Evolutionary conservation across 2,888 invertebrate species (phyloP).

Genomic region (Lycia hirtaria): DNA sequence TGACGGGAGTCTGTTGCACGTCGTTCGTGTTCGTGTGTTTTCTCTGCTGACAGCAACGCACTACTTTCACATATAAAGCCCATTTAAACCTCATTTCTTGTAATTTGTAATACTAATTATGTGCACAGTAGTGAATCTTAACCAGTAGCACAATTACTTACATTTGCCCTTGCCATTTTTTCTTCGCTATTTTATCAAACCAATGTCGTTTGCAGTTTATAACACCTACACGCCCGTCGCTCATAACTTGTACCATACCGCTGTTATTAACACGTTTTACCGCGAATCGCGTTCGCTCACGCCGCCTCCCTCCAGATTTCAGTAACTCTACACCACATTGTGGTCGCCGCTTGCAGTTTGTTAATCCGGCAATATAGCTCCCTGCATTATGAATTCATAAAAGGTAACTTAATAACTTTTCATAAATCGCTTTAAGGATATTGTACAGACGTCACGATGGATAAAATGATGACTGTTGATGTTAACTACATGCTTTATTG

Average conservation of each 20-base stretch:
- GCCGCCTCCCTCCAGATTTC: conserved; percentile 29
- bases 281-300: conserved; percentile 66
- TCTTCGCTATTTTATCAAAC: too few species aligned
- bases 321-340: conserved; percentile 48
- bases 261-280: conserved; percentile 72
- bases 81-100: too few species aligned
- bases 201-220: too few species aligned
- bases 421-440: conserved; percentile 28
- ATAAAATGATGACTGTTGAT: conserved; percentile 5
- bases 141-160: too few species aligned
- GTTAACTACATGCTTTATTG: not conserved
- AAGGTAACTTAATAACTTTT: conserved; percentile 32
- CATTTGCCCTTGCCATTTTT: too few species aligned
- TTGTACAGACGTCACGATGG: conserved; percentile 12
- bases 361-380: conserved; percentile 19
- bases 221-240: not conserved
- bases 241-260: conserved; percentile 30
- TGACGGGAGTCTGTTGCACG: too few species aligned
- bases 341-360: conserved; percentile 37
- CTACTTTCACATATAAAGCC: too few species aligned
- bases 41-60: too few species aligned
- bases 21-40: too few species aligned
- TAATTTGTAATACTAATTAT: too few species aligned
- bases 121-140: too few species aligned
- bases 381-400: conserved; percentile 31